phyloP scores from a whole-genome alignment of 2,113 vertebrate species.

The Balaenoptera acutorostrata region DNA sequence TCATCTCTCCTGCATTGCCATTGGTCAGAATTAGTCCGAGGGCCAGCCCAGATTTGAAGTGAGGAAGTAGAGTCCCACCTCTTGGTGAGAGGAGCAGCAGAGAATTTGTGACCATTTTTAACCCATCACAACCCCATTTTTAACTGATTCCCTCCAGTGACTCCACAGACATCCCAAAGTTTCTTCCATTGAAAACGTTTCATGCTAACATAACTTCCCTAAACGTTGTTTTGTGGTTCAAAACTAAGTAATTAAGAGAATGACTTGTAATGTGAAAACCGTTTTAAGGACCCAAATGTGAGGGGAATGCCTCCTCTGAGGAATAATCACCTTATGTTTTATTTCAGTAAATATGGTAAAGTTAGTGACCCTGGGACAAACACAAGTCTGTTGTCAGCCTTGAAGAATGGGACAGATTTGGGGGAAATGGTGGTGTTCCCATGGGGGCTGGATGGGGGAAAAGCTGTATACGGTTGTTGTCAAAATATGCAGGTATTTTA shows the following conservation, averaged over 20 bases:
- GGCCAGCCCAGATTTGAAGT: not conserved
- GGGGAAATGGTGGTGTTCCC: not conserved
- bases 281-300: not conserved
- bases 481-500: not conserved
- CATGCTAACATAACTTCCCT: not conserved
- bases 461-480: not conserved
- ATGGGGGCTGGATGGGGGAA: not conserved
- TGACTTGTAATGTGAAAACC: not conserved
- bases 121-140: not conserved
- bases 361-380: not conserved
- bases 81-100: not conserved
- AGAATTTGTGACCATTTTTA: not conserved
- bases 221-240: not conserved
- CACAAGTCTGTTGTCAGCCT: not conserved
- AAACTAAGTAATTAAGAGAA: not conserved
- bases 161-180: not conserved
- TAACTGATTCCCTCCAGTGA: not conserved
- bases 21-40: not conserved
- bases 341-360: not conserved
- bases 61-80: not conserved
- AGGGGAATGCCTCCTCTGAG: not conserved
- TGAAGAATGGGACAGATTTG: not conserved
- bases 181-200: not conserved
- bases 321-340: not conserved
- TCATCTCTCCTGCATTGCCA: not conserved